These are phyloP conservation scores for Campylomormyrus tamandua DNA, from an alignment of 2,113 vertebrate genomes.

Conservation along the genomic window DNA sequence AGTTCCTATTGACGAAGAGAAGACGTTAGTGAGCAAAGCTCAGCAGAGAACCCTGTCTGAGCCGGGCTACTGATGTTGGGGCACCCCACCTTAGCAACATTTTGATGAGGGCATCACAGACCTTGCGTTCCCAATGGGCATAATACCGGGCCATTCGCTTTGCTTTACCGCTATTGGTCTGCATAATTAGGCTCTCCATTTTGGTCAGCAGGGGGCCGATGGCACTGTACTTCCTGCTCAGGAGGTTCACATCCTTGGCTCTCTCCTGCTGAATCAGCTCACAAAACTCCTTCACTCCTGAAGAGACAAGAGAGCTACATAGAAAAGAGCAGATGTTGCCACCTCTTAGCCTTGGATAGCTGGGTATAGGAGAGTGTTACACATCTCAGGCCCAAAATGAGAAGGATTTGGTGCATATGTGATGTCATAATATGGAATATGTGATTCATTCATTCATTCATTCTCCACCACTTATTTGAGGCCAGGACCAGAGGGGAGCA, in stretches of 20 bases:
- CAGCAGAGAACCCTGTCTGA: background rate
- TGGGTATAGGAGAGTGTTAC: background rate
- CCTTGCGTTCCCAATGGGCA: constrained; percentile 72
- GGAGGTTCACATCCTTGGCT: constrained; percentile 58
- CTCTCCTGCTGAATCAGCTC: constrained; percentile 68
- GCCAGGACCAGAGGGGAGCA: background rate
- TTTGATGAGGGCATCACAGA: constrained; percentile 68
- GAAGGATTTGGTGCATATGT: background rate
- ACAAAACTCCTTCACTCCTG: constrained; percentile 82
- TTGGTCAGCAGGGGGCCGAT: constrained; percentile 74
- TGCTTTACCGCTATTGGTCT: constrained; percentile 73
- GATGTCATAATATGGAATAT: background rate
- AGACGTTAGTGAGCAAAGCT: background rate
- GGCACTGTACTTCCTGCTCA: constrained; percentile 69
- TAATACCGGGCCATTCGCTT: constrained; percentile 73
- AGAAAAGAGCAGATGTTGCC: background rate
- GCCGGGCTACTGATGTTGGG: background rate
- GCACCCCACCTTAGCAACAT: constrained; percentile 76
- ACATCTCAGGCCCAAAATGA: background rate
- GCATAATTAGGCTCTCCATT: constrained; percentile 69
- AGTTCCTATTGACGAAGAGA: constrained; percentile 61
- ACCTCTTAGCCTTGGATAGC: background rate
- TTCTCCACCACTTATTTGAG: background rate
- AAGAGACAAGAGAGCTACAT: background rate
- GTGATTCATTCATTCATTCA: background rate